Evolutionary conservation across 30 jellyfish, hydroid and myxozoan species (phyloP).

Genomic region (Mastigias papua): DNA sequence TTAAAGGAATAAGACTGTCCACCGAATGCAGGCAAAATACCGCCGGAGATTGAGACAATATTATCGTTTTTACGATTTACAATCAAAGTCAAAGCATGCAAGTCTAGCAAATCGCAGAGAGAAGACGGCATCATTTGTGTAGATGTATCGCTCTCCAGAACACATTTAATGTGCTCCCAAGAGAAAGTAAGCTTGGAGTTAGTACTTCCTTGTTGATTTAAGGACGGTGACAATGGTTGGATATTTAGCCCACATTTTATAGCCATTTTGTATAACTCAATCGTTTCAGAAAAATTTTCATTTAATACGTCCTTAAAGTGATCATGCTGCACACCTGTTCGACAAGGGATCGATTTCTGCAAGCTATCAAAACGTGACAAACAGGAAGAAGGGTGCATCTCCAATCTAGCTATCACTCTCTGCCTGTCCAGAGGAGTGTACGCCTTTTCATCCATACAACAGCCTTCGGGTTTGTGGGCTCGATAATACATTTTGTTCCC

Average conservation of each 20-base stretch:
- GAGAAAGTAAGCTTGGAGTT: background rate
- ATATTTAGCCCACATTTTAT: background rate
- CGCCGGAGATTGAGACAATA: background rate
- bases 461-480: background rate
- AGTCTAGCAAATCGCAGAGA: constrained; percentile 11
- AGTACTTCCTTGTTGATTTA: background rate
- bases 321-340: constrained; percentile 15
- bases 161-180: constrained; percentile 19
- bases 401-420: background rate
- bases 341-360: background rate
- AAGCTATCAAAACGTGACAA: background rate
- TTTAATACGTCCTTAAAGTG: background rate
- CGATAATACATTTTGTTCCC: background rate
- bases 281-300: constrained; percentile 16
- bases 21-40: background rate
- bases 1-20: background rate
- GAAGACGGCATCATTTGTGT: background rate
- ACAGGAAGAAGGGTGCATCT: background rate
- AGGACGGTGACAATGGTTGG: background rate
- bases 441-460: background rate
- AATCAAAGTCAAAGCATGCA: background rate
- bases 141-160: background rate
- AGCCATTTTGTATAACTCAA: constrained; percentile 19
- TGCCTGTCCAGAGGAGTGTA: background rate
- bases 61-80: background rate